phyloP scores from a whole-genome alignment of 64 coral and sea anemone species.

The Dendronephthya gigantea region DNA sequence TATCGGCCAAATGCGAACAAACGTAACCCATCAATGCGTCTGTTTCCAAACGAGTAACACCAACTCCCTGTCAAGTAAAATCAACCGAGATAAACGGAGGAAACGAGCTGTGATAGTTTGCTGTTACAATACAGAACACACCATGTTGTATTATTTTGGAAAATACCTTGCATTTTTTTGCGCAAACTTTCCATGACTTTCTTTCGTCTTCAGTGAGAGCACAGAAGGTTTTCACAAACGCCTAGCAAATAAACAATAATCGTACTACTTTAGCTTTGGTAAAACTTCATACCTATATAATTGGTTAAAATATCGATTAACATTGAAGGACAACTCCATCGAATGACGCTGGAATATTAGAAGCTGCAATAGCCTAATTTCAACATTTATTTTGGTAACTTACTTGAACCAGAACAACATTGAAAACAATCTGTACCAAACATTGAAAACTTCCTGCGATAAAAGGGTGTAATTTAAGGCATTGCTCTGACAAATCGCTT shows the following conservation, averaged over 20 bases:
- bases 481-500: no score
- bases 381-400: neutral
- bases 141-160: neutral
- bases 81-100: no score
- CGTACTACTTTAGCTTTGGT: neutral
- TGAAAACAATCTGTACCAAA: conserved; percentile 11
- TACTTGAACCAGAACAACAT: conserved; percentile 12
- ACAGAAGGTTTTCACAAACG: neutral
- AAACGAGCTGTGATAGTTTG: no score
- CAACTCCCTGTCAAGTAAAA: neutral
- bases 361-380: neutral
- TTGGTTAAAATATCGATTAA: neutral
- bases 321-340: neutral
- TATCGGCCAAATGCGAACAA: neutral
- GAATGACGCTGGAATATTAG: neutral
- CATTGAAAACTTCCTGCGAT: neutral
- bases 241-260: neutral
- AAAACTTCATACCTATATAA: no score
- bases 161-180: neutral
- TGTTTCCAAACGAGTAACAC: neutral
- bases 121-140: neutral
- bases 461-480: neutral
- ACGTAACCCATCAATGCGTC: neutral
- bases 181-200: neutral
- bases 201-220: neutral